phyloP scores from a whole-genome alignment of 2,113 vertebrate species.

The Brachirus orientalis region DNA sequence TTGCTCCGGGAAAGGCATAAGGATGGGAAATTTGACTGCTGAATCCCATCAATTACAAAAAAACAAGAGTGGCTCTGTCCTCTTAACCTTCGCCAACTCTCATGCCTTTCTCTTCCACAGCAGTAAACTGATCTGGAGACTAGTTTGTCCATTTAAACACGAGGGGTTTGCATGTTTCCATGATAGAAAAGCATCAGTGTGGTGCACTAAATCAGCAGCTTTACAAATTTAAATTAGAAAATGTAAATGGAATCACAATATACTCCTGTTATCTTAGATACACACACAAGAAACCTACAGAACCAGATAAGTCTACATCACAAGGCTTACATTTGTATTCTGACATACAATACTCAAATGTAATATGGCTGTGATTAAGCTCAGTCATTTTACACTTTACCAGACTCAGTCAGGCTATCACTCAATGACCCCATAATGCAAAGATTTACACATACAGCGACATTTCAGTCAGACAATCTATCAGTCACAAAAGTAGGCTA shows the following conservation, averaged over 20 bases:
- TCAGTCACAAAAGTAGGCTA: not conserved
- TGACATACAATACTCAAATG: too few relatives aligned
- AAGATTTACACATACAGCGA: too few relatives aligned
- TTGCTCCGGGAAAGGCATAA: conserved; percentile 49
- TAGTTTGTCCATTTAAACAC: conserved; percentile 34
- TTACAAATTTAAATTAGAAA: not conserved
- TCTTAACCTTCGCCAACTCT: conserved; percentile 14
- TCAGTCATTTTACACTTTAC: too few relatives aligned
- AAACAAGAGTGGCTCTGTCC: conserved; percentile 65
- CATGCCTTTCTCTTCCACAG: conserved; percentile 39
- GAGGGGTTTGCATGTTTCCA: conserved; percentile 20
- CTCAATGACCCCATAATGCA: too few relatives aligned
- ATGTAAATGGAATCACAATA: not conserved
- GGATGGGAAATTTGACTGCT: conserved; percentile 51
- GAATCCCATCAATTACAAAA: conserved; percentile 62
- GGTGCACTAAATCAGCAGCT: conserved; percentile 6
- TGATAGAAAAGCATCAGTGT: not conserved
- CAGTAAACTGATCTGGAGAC: conserved; percentile 29
- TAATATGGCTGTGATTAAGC: too few relatives aligned
- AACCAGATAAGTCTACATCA: not conserved
- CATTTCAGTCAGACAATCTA: conserved; percentile 1
- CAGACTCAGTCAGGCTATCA: too few relatives aligned
- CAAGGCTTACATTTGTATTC: not conserved
- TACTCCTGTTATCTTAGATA: not conserved
- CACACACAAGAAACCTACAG: too few relatives aligned